These are phyloP conservation scores for Whitmania pigra DNA, from an alignment of 1,140 invertebrate species.

Conservation along the genomic window DNA sequence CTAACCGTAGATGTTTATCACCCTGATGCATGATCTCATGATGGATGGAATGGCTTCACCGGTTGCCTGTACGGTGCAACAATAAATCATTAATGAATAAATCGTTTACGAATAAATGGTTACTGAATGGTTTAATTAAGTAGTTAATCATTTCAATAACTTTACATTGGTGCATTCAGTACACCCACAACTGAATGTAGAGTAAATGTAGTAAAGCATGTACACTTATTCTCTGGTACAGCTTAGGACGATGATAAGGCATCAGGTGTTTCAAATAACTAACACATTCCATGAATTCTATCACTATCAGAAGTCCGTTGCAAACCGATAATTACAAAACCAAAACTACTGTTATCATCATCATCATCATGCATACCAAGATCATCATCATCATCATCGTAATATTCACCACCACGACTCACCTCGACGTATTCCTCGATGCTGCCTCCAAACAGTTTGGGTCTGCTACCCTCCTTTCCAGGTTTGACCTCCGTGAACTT, in stretches of 20 bases:
- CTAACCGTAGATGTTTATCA: conserved; percentile 74
- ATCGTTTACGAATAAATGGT: too few species aligned
- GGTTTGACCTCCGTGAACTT: conserved; percentile 31
- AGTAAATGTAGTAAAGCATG: too few species aligned
- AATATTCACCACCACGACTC: conserved; percentile 48
- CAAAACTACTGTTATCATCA: too few species aligned
- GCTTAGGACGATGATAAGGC: too few species aligned
- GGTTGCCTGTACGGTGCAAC: conserved; percentile 53
- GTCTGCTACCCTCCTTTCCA: conserved; percentile 51
- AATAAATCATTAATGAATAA: background rate
- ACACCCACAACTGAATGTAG: too few species aligned
- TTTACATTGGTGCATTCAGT: background rate
- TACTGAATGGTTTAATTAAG: background rate
- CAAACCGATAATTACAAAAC: too few species aligned
- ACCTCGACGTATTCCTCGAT: conserved; percentile 67
- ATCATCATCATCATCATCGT: too few species aligned
- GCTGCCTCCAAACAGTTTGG: conserved; percentile 72
- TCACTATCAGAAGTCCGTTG: too few species aligned
- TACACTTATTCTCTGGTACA: too few species aligned
- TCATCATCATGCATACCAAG: too few species aligned
- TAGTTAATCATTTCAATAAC: background rate
- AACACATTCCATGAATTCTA: too few species aligned
- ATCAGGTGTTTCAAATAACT: too few species aligned
- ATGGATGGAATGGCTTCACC: conserved; percentile 76
- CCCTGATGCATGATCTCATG: conserved; percentile 76